Evolutionary conservation across 2,888 invertebrate genomes (phyloP).

Genomic region (Polia nebulosa): DNA sequence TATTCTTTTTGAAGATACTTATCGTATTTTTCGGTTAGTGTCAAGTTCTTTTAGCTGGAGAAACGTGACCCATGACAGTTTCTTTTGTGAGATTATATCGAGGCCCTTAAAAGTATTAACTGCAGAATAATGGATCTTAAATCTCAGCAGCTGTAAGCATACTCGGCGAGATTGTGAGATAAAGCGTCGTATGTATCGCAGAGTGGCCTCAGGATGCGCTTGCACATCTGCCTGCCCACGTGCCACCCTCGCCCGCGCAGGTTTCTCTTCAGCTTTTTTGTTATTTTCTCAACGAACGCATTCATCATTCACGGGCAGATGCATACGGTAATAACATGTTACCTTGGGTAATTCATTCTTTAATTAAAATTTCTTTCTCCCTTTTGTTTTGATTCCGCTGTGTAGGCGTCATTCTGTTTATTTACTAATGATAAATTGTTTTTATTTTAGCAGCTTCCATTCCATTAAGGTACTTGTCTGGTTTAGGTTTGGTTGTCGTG

Average conservation of each 20-base stretch:
- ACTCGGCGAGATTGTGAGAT: slow-evolving; percentile 81
- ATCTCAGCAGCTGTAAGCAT: slow-evolving; percentile 82
- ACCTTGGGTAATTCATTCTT: slow-evolving; percentile 81
- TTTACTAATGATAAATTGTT: slow-evolving; percentile 66
- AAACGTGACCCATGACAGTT: slow-evolving; percentile 62
- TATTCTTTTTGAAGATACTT: slow-evolving; percentile 44
- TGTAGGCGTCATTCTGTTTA: slow-evolving; percentile 75
- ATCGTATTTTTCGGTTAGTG: slow-evolving; percentile 54
- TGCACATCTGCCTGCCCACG: slow-evolving; percentile 90
- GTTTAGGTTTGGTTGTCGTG: slow-evolving; percentile 69
- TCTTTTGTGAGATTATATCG: slow-evolving; percentile 72
- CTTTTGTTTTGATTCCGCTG: slow-evolving; percentile 72
- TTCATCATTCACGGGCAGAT: slow-evolving; percentile 88
- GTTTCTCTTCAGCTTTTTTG: slow-evolving; percentile 81
- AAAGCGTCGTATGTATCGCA: slow-evolving; percentile 77
- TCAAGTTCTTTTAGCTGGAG: slow-evolving; percentile 52
- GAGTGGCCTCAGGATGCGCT: slow-evolving; percentile 79
- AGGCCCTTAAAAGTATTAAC: slow-evolving; percentile 73
- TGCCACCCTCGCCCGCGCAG: slow-evolving; percentile 86
- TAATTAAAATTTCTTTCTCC: slow-evolving; percentile 84
- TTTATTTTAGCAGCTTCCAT: slow-evolving; percentile 66
- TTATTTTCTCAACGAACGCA: slow-evolving; percentile 82
- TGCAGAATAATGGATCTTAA: slow-evolving; percentile 83
- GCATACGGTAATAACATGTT: slow-evolving; percentile 84
- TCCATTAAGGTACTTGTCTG: slow-evolving; percentile 64